A percentile compares a stretch with the other conserved stretches of the same genome.
These are phyloP conservation scores for Sebastes oblongus DNA, from an alignment of 2,797 vertebrate species.

Conservation along the genomic window DNA sequence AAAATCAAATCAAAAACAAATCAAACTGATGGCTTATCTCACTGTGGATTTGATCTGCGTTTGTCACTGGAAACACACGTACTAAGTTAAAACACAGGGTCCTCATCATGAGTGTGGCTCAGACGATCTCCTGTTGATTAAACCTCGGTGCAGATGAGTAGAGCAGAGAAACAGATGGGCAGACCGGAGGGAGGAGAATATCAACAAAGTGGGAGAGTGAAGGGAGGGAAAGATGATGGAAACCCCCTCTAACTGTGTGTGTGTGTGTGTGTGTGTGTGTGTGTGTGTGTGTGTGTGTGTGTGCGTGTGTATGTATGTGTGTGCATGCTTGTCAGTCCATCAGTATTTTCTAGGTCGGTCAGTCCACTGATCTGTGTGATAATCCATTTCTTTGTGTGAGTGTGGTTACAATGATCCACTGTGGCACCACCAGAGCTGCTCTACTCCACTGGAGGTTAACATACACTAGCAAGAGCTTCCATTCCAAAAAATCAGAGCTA, in stretches of 20 bases:
- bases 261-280: neutral
- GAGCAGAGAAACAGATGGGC: constrained; percentile 60
- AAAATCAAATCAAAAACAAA: neutral
- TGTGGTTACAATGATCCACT: constrained; percentile 25
- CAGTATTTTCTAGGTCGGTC: constrained; percentile 70
- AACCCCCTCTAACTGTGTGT: constrained; percentile 18
- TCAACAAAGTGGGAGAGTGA: constrained; percentile 55
- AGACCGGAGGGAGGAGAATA: constrained; percentile 57
- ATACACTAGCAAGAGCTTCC: neutral
- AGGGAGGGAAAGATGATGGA: constrained; percentile 39
- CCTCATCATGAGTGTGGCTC: neutral
- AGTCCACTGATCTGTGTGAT: constrained; percentile 60
- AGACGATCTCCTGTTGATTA: constrained; percentile 17
- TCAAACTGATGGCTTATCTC: neutral
- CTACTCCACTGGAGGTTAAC: neutral
- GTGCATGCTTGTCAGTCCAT: constrained; percentile 31
- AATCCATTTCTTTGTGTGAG: constrained; percentile 56
- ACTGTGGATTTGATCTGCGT: neutral
- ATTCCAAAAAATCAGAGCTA: neutral
- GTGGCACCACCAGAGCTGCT: neutral
- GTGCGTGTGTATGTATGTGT: neutral
- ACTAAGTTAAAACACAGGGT: neutral
- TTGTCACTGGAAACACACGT: neutral
- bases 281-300: neutral
- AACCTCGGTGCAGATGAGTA: constrained; percentile 28